Percentiles rank a stretch among this genome's conserved stretches.
phyloP scores from a whole-genome alignment of 37 sponge, comb jelly and placozoan species.

The Bolinopsis microptera region DNA sequence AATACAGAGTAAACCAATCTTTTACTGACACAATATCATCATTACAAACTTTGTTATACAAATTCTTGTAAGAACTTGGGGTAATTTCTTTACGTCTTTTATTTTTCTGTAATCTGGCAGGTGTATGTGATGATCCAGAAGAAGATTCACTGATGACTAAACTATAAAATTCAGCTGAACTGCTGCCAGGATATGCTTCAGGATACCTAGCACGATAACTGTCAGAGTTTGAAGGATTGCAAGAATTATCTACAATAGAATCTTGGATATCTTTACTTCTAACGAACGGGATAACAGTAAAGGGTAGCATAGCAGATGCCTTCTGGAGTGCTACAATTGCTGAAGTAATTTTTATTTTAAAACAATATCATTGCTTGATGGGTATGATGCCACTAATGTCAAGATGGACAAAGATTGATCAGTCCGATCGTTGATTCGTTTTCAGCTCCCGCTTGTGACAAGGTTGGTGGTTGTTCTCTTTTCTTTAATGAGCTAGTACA shows the following conservation, averaged over 20 bases:
- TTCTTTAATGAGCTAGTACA: too few relatives aligned
- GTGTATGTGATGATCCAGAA: background rate
- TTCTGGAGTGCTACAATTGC: too few relatives aligned
- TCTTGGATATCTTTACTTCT: too few relatives aligned
- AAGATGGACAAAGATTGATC: too few relatives aligned
- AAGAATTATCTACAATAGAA: too few relatives aligned
- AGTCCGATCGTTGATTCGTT: too few relatives aligned
- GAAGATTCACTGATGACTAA: background rate
- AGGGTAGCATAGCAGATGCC: background rate
- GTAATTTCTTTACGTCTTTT: background rate
- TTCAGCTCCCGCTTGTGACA: too few relatives aligned
- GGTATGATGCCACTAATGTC: too few relatives aligned
- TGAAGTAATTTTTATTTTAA: too few relatives aligned
- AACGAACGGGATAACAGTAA: background rate
- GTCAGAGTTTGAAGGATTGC: too few relatives aligned
- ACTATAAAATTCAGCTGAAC: background rate
- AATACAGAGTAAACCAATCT: background rate
- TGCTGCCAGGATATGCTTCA: background rate
- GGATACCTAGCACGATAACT: background rate
- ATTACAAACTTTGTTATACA: slow-evolving; percentile 18
- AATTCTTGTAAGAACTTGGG: background rate
- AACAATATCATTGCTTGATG: too few relatives aligned
- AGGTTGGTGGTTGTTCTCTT: too few relatives aligned
- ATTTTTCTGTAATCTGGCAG: background rate
- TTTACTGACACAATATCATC: background rate